Evolutionary conservation across 2,113 vertebrate genomes (phyloP).

Genomic region (Brachirus orientalis): DNA sequence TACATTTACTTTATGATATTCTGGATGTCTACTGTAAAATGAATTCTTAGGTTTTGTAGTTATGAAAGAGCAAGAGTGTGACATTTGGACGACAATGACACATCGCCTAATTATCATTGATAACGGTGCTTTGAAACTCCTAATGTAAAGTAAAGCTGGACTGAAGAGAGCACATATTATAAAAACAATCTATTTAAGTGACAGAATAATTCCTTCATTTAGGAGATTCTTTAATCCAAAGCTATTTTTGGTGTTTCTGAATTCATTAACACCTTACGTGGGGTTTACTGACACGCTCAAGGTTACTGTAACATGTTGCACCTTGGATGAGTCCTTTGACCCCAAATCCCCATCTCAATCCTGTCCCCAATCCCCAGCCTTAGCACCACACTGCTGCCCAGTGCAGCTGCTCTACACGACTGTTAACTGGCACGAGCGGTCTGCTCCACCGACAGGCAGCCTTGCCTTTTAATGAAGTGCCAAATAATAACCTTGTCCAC

Average conservation of each 20-base stretch:
- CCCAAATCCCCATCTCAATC: conserved; percentile 69
- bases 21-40: conserved; percentile 47
- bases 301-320: conserved; percentile 70
- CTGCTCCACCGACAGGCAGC: conserved; percentile 72
- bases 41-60: conserved; percentile 45
- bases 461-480: conserved; percentile 85
- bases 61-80: conserved; percentile 36
- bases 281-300: conserved; percentile 56
- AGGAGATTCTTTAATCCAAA: conserved; percentile 72
- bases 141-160: conserved; percentile 57
- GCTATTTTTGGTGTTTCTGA: conserved; percentile 69
- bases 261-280: conserved; percentile 64
- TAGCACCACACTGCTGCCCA: conserved; percentile 66
- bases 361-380: conserved; percentile 63
- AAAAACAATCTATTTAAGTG: conserved; percentile 57
- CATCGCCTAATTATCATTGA: conserved; percentile 65
- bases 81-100: conserved; percentile 48
- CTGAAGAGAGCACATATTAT: conserved; percentile 58
- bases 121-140: conserved; percentile 70
- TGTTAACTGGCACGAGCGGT: conserved; percentile 82
- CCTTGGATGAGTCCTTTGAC: conserved; percentile 72
- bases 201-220: conserved; percentile 63
- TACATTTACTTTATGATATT: conserved; percentile 53
- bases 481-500: conserved; percentile 82
- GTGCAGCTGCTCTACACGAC: conserved; percentile 81